Evolutionary conservation across 2,113 vertebrate species (phyloP).

Genomic region (Bos taurus): DNA sequence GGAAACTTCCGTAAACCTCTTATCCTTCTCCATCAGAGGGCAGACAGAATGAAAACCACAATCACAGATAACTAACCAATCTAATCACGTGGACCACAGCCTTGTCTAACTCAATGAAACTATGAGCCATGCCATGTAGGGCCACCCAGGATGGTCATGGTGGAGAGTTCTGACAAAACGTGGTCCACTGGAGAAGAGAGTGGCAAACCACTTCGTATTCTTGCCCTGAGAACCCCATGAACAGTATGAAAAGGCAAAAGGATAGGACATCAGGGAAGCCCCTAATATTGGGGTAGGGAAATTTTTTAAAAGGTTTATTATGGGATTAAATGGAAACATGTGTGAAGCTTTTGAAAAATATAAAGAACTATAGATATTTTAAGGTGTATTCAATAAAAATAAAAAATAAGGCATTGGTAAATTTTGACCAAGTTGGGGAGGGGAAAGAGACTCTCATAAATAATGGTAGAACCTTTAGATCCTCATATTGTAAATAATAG

Average conservation of each 20-base stretch:
- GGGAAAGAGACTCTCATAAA: background rate
- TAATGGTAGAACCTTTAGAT: background rate
- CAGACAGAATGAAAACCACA: background rate
- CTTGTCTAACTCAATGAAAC: background rate
- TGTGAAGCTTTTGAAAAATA: background rate
- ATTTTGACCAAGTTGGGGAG: background rate
- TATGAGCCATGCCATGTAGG: background rate
- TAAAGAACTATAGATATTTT: background rate
- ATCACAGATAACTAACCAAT: background rate
- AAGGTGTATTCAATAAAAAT: background rate
- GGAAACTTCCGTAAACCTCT: background rate
- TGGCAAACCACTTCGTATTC: background rate
- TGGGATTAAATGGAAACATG: background rate
- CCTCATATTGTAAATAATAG: background rate
- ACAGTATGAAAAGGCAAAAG: background rate
- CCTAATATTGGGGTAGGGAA: background rate
- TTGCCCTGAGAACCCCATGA: background rate
- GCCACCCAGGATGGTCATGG: background rate
- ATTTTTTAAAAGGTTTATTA: background rate
- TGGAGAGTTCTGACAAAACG: background rate
- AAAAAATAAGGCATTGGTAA: background rate
- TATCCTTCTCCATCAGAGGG: background rate
- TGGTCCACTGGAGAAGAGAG: background rate
- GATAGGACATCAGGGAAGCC: background rate
- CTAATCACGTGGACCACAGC: background rate